A percentile compares a stretch with the other conserved stretches of the same genome.
Evolutionary conservation across 2,113 vertebrate species (phyloP).

Genomic region (Montifringilla adamsi): DNA sequence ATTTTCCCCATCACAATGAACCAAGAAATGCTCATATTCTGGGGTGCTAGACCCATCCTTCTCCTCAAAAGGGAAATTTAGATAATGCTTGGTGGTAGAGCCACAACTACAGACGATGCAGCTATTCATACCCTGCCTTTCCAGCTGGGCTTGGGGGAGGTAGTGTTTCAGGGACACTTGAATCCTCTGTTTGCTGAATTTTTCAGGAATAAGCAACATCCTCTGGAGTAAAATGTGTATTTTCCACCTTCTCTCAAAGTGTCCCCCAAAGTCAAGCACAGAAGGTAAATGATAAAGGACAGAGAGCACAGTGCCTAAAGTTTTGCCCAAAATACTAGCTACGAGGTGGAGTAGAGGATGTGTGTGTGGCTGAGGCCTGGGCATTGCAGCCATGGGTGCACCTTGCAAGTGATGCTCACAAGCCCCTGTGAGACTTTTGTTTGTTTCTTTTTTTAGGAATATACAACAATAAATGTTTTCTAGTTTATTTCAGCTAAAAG

Average conservation of each 20-base stretch:
- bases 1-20: not conserved
- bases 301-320: not conserved
- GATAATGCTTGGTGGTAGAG: not conserved
- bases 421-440: not conserved
- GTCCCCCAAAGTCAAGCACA: not conserved
- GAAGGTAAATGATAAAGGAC: not conserved
- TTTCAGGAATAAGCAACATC: not conserved
- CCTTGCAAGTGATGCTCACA: not conserved
- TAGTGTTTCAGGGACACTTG: not conserved
- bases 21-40: not conserved
- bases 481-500: constrained; percentile 21
- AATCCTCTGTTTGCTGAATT: not conserved
- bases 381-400: not conserved
- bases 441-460: constrained; percentile 16
- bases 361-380: not conserved
- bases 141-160: not conserved
- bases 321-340: not conserved
- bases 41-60: not conserved
- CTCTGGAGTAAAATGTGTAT: not conserved
- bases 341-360: not conserved
- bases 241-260: not conserved
- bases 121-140: not conserved
- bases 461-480: constrained; percentile 30
- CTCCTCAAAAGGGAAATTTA: not conserved
- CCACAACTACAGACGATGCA: not conserved